phyloP scores from a whole-genome alignment of 1,140 invertebrate genomes.

The Aethina tumida region DNA sequence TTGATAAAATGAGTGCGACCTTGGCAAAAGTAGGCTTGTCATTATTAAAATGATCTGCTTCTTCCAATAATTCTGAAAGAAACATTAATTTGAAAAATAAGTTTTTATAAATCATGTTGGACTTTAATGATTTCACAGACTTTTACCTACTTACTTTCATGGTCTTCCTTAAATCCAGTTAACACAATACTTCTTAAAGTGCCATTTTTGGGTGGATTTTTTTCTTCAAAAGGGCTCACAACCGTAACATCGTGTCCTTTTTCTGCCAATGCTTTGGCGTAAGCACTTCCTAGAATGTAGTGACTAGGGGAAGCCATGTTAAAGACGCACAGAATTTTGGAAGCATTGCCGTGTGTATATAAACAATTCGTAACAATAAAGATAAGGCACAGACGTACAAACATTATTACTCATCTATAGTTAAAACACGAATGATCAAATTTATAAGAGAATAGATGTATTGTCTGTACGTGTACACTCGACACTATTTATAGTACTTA shows the following conservation, averaged over 20 bases:
- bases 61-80: not conserved
- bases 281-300: conserved; percentile 41
- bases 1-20: not conserved
- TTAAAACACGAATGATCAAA: no score
- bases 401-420: no score
- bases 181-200: conserved; percentile 12
- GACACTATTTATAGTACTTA: no score
- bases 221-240: conserved; percentile 40
- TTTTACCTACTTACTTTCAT: conserved; percentile 9
- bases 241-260: conserved; percentile 48
- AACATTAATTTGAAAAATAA: not conserved
- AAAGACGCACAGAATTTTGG: conserved; percentile 38
- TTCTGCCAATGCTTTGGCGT: conserved; percentile 43
- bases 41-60: conserved; percentile 1
- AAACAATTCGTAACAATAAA: no score
- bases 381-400: no score
- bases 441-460: no score
- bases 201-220: conserved; percentile 38
- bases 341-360: no score
- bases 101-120: not conserved
- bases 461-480: no score
- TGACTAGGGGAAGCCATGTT: conserved; percentile 44
- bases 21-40: not conserved
- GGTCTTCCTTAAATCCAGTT: conserved; percentile 12
- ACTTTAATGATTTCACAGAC: not conserved